phyloP scores from a whole-genome alignment of 2,113 vertebrate genomes.

The Okapia johnstoni region DNA sequence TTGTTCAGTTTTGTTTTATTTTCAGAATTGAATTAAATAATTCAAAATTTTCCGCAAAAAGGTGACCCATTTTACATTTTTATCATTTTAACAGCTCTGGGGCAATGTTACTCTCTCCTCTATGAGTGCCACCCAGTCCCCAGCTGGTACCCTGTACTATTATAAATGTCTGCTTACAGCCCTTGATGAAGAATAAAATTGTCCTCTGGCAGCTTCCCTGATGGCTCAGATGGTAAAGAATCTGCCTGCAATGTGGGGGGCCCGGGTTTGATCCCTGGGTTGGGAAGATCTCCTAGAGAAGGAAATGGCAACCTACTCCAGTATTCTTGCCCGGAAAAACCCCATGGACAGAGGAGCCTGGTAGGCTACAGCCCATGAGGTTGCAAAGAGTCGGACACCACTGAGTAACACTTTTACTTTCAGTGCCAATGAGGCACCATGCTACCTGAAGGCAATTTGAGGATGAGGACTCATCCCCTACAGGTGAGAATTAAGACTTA shows the following conservation, averaged over 20 bases:
- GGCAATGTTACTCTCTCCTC: background rate
- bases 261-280: background rate
- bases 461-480: background rate
- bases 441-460: slow-evolving; percentile 23
- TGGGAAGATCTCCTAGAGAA: background rate
- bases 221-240: background rate
- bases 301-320: background rate
- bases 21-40: background rate
- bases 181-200: background rate
- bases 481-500: background rate
- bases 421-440: background rate
- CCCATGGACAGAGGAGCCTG: background rate
- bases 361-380: background rate
- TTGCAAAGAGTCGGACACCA: fast-evolving
- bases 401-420: background rate
- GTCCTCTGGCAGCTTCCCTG: background rate
- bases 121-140: background rate
- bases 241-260: background rate
- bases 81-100: background rate
- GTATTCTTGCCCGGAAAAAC: background rate
- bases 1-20: background rate
- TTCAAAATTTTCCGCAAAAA: background rate
- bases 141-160: background rate
- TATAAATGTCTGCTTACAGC: background rate
- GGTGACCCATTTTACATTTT: background rate